Conservation (phyloP, 2,888 invertebrate species). For the Thereva nobilitata region DNA sequence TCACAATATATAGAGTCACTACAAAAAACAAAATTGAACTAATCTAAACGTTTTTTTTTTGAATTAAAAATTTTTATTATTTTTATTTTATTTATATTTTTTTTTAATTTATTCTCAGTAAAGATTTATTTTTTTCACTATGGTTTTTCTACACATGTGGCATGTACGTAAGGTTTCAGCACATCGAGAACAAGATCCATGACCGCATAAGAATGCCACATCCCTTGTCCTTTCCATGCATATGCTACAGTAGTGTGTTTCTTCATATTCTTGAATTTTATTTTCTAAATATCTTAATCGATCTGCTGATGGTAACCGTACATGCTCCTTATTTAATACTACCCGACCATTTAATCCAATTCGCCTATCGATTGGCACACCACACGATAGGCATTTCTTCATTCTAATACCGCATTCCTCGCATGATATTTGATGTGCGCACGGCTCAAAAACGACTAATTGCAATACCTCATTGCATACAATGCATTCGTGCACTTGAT, state of each 20-base stretch:
- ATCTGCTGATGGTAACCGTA: constrained; percentile 68
- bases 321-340: constrained; percentile 57
- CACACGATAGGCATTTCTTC: constrained; percentile 76
- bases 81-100: neutral
- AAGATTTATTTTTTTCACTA: constrained; percentile 57
- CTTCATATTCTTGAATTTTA: constrained; percentile 84
- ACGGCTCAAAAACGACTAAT: constrained; percentile 71
- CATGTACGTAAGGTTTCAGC: constrained; percentile 80
- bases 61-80: too few species aligned
- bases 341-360: constrained; percentile 61
- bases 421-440: constrained; percentile 74
- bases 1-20: too few species aligned
- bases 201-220: constrained; percentile 87
- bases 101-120: constrained; percentile 48
- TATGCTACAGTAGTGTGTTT: constrained; percentile 82
- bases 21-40: too few species aligned
- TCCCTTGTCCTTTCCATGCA: constrained; percentile 84
- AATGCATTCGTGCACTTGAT: constrained; percentile 65
- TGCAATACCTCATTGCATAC: constrained; percentile 72
- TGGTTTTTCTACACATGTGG: constrained; percentile 70
- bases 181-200: constrained; percentile 81
- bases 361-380: constrained; percentile 63
- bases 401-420: constrained; percentile 75
- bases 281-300: constrained; percentile 70
- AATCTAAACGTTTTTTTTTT: too few species aligned